phyloP scores from a whole-genome alignment of 2,888 invertebrate genomes.

The Oligia fasciuncula region DNA sequence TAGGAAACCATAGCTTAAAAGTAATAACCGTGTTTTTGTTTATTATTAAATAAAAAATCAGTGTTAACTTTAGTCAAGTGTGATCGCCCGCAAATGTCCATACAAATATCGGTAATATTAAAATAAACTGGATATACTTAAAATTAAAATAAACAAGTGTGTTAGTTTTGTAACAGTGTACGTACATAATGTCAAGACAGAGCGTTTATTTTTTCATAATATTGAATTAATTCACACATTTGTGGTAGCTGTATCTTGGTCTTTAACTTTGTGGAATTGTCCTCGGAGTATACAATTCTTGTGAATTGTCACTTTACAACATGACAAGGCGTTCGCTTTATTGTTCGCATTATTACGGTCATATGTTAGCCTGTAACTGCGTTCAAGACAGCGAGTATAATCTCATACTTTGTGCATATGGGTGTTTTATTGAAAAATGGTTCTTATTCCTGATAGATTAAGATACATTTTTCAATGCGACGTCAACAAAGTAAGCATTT shows the following conservation, averaged over 20 bases:
- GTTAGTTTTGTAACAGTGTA: constrained; percentile 83
- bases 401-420: constrained; percentile 5
- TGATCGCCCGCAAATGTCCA: constrained; percentile 75
- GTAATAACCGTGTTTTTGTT: constrained; percentile 16
- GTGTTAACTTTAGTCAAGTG: constrained; percentile 44
- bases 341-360: constrained; percentile 40
- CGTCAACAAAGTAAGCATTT: constrained; percentile 26
- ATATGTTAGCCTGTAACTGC: constrained; percentile 32
- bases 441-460: neutral
- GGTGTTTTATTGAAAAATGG: constrained; percentile 36
- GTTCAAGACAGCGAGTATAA: constrained; percentile 32
- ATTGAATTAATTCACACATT: constrained; percentile 70
- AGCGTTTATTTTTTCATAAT: constrained; percentile 86
- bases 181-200: constrained; percentile 74
- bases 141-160: constrained; percentile 68
- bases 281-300: constrained; percentile 27
- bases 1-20: neutral
- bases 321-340: constrained; percentile 46
- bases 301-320: constrained; percentile 25
- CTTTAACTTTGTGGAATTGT: constrained; percentile 40
- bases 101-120: constrained; percentile 80
- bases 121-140: constrained; percentile 62
- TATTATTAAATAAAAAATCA: constrained; percentile 15
- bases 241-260: constrained; percentile 60
- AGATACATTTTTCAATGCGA: constrained; percentile 31